These are phyloP conservation scores for Desmodus rotundus DNA, from an alignment of 2,113 vertebrate species.

Conservation along the genomic window DNA sequence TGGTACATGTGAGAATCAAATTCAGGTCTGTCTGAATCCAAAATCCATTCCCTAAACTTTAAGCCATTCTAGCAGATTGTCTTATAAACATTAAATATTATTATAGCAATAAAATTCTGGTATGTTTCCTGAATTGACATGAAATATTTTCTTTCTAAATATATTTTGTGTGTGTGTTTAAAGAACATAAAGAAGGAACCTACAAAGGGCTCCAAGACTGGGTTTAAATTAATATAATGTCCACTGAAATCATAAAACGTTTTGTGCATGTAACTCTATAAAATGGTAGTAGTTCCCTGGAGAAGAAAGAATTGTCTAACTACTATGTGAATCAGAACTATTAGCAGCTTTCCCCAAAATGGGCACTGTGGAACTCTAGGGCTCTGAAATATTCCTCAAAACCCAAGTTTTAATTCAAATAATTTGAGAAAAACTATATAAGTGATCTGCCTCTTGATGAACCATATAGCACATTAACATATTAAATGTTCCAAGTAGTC, in stretches of 20 bases:
- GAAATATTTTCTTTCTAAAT: constrained; percentile 10
- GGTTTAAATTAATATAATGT: not conserved
- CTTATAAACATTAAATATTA: not conserved
- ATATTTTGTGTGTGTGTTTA: not conserved
- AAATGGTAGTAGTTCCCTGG: not conserved
- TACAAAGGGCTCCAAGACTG: not conserved
- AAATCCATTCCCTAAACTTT: not conserved
- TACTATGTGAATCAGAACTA: not conserved
- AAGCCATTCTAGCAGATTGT: not conserved
- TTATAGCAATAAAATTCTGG: not conserved
- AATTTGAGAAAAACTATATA: not conserved
- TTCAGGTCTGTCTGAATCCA: not conserved
- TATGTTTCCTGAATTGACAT: not conserved
- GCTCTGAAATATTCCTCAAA: not conserved
- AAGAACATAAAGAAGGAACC: not conserved
- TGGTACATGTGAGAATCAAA: not conserved
- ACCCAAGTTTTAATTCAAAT: not conserved
- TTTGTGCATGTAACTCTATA: not conserved
- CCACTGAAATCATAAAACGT: not conserved
- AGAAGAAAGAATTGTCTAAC: not conserved
- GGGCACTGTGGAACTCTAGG: not conserved
- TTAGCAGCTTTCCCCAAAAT: not conserved
- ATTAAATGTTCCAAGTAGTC: not conserved
- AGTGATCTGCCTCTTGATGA: not conserved
- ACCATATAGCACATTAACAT: not conserved